Evolutionary conservation across 2,797 vertebrate species (phyloP).

Genomic region (Oryzias dopingdopingensis): DNA sequence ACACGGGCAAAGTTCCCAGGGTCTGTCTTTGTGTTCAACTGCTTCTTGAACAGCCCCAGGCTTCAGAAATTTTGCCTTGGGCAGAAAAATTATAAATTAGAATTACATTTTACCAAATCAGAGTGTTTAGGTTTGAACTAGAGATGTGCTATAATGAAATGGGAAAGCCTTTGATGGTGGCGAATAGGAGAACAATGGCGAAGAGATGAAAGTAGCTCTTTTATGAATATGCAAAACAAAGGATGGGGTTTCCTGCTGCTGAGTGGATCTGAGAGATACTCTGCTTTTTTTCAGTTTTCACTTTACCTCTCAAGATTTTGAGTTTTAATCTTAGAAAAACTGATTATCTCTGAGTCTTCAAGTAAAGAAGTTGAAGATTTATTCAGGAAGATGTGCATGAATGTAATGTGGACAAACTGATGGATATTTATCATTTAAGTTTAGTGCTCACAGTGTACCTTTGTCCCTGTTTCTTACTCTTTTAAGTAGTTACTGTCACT

Average conservation of each 20-base stretch:
- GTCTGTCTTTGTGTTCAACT: constrained; percentile 81
- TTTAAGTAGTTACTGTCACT: constrained; percentile 27
- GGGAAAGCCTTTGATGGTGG: constrained; percentile 66
- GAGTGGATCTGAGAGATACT: constrained; percentile 38
- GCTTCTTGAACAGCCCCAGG: constrained; percentile 82
- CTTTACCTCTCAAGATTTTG: constrained; percentile 14
- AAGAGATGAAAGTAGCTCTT: constrained; percentile 56
- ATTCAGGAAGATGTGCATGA: no score
- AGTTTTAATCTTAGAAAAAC: not conserved
- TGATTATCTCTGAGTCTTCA: no score
- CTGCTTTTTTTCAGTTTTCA: constrained; percentile 46
- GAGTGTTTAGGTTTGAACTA: constrained; percentile 67
- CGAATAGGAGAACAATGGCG: constrained; percentile 68
- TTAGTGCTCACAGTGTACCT: constrained; percentile 5
- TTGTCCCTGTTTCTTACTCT: not conserved
- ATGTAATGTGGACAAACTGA: not conserved
- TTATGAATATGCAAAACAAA: constrained; percentile 72
- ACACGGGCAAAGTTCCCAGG: constrained; percentile 84
- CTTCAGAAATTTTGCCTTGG: constrained; percentile 80
- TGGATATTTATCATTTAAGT: constrained; percentile 14
- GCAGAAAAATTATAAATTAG: constrained; percentile 83
- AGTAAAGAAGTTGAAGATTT: no score
- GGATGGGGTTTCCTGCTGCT: constrained; percentile 52
- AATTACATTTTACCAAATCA: constrained; percentile 81
- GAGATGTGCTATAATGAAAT: constrained; percentile 68